Base-by-base conservation (phyloP, 1,140 invertebrate species). In the Mactra quadrangularis region DNA sequence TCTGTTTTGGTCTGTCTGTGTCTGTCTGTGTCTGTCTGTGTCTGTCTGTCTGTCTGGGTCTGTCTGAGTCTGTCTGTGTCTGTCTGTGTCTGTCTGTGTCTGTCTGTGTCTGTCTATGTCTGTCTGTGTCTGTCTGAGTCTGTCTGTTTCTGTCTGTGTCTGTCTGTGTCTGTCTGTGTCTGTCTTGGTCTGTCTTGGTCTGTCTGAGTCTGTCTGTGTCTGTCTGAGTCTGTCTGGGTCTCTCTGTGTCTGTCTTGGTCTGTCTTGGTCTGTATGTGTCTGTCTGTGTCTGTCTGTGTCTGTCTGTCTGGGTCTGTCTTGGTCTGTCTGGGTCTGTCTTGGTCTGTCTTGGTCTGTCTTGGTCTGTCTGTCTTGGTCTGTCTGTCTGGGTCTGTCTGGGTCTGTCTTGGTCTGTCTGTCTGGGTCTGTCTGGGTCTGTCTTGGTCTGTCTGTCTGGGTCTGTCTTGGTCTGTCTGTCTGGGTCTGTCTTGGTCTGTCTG, bases 31-130 rank as follows among this genome's bases (percentile, higher is more conserved):
- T 59, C 19, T 59, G 19, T 59, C 7, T 59, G 55, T 59, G 55
- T 59, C 13, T 59, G 55, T 59, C 55, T 59, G 55, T 59, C 9
- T n/a, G n/a, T n/a, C n/a, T n/a, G n/a, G n/a, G n/a, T n/a, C n/a
- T n/a, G n/a, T n/a, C n/a, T n/a, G n/a, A n/a, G n/a, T n/a, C n/a
- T n/a, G n/a, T n/a, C n/a, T n/a, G n/a, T 59, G 9, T 59, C 9
- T 59, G 19, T 59, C 9, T 68, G 33, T 68, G 7, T 38, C 17
- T 6, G 33, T 68, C 13, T 68, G 17, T 38, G 13, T 68, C 15
- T 68, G 15, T 75, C 4, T 75, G 52, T n/a, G n/a, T n/a, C n/a
- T n/a, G n/a, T n/a, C n/a, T n/a, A n/a, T n/a, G n/a, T n/a, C n/a
- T n/a, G n/a, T n/a, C n/a, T n/a, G n/a, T n/a, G n/a, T n/a, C n/a